These are phyloP conservation scores for Hydriomena furcata DNA, from an alignment of 2,888 invertebrate species.

Conservation along the genomic window DNA sequence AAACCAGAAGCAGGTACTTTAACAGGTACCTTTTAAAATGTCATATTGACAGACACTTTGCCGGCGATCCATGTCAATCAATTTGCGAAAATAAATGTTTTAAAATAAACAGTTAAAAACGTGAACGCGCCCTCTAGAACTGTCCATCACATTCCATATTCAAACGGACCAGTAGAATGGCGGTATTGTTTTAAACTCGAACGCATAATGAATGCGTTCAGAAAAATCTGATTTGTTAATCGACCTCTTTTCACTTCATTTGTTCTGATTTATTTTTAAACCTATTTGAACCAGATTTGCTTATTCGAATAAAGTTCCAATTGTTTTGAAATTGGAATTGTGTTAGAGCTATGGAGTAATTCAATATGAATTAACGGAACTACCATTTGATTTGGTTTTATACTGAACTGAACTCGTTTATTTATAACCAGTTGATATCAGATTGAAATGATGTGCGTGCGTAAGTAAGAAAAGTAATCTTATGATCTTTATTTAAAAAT, in stretches of 20 bases:
- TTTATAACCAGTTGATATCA: conserved; percentile 6
- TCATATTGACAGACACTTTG: conserved; percentile 55
- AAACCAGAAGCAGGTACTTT: conserved; percentile 13
- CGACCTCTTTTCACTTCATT: conserved; percentile 79
- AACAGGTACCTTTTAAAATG: conserved; percentile 45
- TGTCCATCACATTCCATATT: conserved; percentile 76
- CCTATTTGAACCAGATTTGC: conserved; percentile 60
- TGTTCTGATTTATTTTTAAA: conserved; percentile 57
- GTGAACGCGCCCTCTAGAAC: conserved; percentile 51
- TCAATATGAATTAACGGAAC: conserved; percentile 80
- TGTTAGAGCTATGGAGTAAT: conserved; percentile 68
- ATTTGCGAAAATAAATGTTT: conserved; percentile 52
- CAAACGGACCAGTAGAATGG: conserved; percentile 73
- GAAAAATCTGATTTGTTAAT: conserved; percentile 68
- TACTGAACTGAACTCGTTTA: not conserved
- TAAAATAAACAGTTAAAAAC: conserved; percentile 72
- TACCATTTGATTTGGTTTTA: conserved; percentile 56
- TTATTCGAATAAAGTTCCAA: conserved; percentile 61
- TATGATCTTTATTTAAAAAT: conserved; percentile 10
- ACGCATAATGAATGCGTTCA: conserved; percentile 68
- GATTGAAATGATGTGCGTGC: no score
- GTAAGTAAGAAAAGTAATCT: no score
- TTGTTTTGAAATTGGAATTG: conserved; percentile 58
- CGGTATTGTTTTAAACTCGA: conserved; percentile 77
- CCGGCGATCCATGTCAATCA: conserved; percentile 56